These are phyloP conservation scores for Ursus arctos DNA, from an alignment of 2,113 vertebrate genomes.

Conservation along the genomic window DNA sequence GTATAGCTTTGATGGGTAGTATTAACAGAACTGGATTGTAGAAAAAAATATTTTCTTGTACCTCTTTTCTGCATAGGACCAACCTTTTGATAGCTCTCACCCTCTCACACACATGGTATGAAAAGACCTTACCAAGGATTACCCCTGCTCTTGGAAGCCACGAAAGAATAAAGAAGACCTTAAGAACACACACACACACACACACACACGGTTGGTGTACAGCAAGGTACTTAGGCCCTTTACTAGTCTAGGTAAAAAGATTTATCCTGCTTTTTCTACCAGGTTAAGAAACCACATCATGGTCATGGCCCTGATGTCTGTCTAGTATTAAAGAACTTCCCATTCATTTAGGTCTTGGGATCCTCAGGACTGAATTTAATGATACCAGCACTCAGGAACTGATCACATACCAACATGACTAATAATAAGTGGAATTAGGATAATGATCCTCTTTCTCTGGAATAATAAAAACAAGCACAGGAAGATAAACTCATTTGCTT, in stretches of 20 bases:
- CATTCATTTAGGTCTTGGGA: neutral
- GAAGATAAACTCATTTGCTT: constrained; percentile 26
- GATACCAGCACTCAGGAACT: neutral
- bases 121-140: neutral
- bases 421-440: neutral
- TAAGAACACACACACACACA: neutral
- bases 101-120: neutral
- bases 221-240: neutral
- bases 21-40: neutral
- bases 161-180: neutral
- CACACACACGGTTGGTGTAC: neutral
- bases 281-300: neutral
- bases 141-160: neutral
- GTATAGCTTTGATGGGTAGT: neutral
- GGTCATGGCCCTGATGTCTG: neutral
- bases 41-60: neutral
- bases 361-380: neutral
- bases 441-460: constrained; percentile 19
- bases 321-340: neutral
- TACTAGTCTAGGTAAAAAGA: neutral
- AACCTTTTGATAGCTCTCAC: neutral
- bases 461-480: constrained; percentile 34
- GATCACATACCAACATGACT: neutral
- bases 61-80: neutral
- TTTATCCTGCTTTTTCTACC: neutral